Evolutionary conservation across 2,797 vertebrate genomes (phyloP).

Genomic region (Callimico goeldii): DNA sequence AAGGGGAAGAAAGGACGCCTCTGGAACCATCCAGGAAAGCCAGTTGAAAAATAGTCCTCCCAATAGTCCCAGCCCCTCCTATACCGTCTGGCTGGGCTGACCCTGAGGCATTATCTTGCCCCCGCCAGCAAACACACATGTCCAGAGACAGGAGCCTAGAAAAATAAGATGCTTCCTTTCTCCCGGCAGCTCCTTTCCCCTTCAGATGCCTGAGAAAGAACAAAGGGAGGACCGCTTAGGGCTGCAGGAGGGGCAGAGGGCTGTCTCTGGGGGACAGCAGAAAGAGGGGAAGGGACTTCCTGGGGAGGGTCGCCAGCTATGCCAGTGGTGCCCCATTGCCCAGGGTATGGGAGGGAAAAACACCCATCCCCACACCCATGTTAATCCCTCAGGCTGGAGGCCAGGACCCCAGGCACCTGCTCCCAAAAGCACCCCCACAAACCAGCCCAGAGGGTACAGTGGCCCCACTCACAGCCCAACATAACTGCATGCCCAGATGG

Average conservation of each 20-base stretch:
- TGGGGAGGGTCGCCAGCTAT: neutral
- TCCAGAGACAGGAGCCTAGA: neutral
- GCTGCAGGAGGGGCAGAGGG: neutral
- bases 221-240: neutral
- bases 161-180: constrained; percentile 49
- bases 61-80: neutral
- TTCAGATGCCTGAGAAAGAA: neutral
- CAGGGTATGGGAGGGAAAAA: neutral
- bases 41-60: constrained; percentile 45
- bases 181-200: fast-evolving
- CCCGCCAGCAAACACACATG: neutral
- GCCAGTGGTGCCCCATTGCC: fast-evolving
- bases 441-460: neutral
- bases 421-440: neutral
- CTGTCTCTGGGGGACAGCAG: constrained; percentile 71
- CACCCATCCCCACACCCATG: neutral
- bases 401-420: neutral
- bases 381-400: fast-evolving
- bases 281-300: neutral
- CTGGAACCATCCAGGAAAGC: neutral
- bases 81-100: neutral
- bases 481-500: fast-evolving
- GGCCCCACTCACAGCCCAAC: neutral
- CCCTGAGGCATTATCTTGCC: neutral
- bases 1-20: fast-evolving